These are phyloP conservation scores for Aix galericulata DNA, from an alignment of 2,113 vertebrate genomes.

Conservation along the genomic window DNA sequence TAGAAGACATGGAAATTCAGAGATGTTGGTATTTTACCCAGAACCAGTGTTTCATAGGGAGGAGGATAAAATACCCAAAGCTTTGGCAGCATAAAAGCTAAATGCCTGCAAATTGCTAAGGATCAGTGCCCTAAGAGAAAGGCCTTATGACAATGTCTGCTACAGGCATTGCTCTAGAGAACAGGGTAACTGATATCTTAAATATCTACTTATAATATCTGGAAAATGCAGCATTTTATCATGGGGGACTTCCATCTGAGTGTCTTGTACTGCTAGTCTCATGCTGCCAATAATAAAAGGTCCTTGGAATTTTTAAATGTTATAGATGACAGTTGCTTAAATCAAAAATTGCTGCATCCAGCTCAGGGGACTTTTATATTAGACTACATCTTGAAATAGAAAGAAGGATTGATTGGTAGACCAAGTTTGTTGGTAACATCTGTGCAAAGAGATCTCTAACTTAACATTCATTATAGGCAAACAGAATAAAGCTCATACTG, in stretches of 20 bases:
- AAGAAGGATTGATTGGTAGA: neutral
- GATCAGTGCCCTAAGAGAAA: neutral
- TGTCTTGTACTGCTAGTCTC: neutral
- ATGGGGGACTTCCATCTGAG: neutral
- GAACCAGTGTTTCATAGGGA: neutral
- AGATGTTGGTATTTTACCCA: neutral
- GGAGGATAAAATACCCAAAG: neutral
- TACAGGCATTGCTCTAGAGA: neutral
- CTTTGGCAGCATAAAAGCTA: neutral
- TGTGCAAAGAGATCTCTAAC: neutral
- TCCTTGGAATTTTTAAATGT: neutral
- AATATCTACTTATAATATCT: neutral
- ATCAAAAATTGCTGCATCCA: neutral
- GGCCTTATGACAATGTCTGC: neutral
- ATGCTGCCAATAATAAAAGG: neutral
- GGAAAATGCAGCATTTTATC: neutral
- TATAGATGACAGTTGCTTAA: slow-evolving; percentile 9
- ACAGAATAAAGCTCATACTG: neutral
- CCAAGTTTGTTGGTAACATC: neutral
- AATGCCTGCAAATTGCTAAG: neutral
- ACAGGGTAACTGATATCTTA: neutral
- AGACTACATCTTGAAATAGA: neutral
- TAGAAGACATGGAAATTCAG: neutral
- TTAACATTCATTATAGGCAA: rapidly evolving
- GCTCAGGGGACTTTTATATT: neutral